Evolutionary conservation across 2,888 invertebrate species (phyloP).

Genomic region (Apantesis nais): DNA sequence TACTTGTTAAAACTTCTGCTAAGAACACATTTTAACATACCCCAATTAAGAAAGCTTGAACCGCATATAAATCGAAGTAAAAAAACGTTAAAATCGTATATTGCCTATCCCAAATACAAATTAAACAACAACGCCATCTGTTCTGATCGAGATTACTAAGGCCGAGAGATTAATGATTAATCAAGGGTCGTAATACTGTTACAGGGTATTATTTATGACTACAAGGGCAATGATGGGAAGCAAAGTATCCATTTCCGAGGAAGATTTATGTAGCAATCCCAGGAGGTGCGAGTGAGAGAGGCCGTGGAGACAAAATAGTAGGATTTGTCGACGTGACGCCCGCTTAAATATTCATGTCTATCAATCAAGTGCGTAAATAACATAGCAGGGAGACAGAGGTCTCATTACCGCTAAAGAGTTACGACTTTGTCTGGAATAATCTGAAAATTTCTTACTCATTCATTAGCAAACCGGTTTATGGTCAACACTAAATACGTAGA

Average conservation of each 20-base stretch:
- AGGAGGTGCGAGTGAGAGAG: constrained; percentile 63
- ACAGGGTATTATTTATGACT: constrained; percentile 57
- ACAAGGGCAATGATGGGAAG: constrained; percentile 55
- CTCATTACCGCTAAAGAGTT: constrained; percentile 64
- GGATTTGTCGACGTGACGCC: constrained; percentile 63
- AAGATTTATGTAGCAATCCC: constrained; percentile 72
- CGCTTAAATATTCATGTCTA: constrained; percentile 73
- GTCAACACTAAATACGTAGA: constrained; percentile 27
- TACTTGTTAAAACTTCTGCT: background rate
- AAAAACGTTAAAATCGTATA: constrained; percentile 40
- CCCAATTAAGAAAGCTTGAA: background rate
- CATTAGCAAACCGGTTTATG: constrained; percentile 39
- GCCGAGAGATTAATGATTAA: constrained; percentile 49
- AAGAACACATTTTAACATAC: background rate
- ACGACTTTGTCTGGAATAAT: constrained; percentile 55
- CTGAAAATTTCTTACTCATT: constrained; percentile 54
- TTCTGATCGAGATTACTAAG: constrained; percentile 38
- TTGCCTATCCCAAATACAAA: constrained; percentile 45
- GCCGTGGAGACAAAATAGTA: constrained; percentile 55
- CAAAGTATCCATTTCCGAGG: constrained; percentile 63
- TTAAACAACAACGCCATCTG: constrained; percentile 43
- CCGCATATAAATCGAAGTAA: constrained; percentile 37
- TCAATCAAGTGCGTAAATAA: constrained; percentile 75
- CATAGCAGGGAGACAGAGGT: constrained; percentile 62
- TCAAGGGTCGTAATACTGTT: constrained; percentile 43